Conservation (phyloP, 1,140 invertebrate species). For the Microplitis mediator region DNA sequence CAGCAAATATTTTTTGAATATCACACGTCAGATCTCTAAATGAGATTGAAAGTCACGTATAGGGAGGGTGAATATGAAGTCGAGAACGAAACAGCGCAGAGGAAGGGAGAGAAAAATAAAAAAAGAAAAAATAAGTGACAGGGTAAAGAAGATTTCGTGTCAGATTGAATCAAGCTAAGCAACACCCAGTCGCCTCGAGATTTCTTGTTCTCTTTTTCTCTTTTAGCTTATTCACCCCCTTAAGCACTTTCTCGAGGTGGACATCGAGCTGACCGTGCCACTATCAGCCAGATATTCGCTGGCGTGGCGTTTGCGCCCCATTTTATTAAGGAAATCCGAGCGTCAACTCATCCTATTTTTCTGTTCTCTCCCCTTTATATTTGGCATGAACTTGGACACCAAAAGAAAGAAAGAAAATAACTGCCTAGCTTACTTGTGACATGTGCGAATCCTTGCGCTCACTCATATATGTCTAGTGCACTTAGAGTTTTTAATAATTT, state of each 20-base stretch:
- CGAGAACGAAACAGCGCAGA: neutral
- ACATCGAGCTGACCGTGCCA: constrained; percentile 51
- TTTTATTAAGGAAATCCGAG: constrained; percentile 58
- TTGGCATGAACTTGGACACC: neutral
- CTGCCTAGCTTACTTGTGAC: neutral
- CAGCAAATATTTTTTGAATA: neutral
- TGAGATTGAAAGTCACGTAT: constrained; percentile 11
- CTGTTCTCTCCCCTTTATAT: neutral
- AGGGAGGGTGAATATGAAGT: constrained; percentile 11
- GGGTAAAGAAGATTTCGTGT: constrained; percentile 31
- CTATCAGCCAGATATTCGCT: constrained; percentile 58
- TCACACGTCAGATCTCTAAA: neutral
- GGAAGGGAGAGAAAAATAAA: neutral
- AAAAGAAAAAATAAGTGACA: neutral
- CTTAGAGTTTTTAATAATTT: neutral
- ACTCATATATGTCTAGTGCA: neutral
- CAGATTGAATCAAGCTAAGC: constrained; percentile 58
- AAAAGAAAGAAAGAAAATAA: neutral
- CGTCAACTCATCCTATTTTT: constrained; percentile 24
- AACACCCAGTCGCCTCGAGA: constrained; percentile 41
- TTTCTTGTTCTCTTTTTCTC: constrained; percentile 33
- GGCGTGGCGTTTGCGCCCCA: constrained; percentile 55
- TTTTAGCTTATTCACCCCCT: constrained; percentile 33
- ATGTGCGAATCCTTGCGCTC: constrained; percentile 1
- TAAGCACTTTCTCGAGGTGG: constrained; percentile 40